Base-by-base conservation (phyloP, 1,140 invertebrate genomes). In the Eciton burchellii region DNA sequence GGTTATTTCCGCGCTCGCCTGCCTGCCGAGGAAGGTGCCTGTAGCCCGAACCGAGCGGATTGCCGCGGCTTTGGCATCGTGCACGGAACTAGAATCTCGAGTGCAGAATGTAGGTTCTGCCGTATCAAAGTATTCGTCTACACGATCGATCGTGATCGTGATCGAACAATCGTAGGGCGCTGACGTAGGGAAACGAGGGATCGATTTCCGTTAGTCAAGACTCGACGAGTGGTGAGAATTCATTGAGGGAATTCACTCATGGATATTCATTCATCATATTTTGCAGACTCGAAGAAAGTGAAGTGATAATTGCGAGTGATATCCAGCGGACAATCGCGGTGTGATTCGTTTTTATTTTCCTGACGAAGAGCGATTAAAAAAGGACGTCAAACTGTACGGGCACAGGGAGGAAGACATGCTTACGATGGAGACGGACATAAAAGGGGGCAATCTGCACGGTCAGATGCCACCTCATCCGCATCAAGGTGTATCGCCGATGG, bases 351-450 rank as follows among this genome's bases (percentile, higher is more conserved):
- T 35, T 84, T 66, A 74, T 79, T 86, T 88, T 73, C 60, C 83
- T 83, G 63, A 82, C 47, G 81, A 74, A 57, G 73, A 47, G 63
- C 52, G 19, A 82, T 85, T 57, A n/a, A 82, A 89, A 84, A 95
- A 95, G 90, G 79, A 83, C 91, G 94, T 92, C 95, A 96, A 96
- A 91, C 95, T 96, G 96, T 96, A 96, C 95, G 95, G 95, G 89
- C 95, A 95, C 92, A 94, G 95, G 94, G 95, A 96, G 93, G 96
- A 96, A 92, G 96, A 96, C 88, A 97, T 97, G 97, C 95, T 97
- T 93, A 97, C 97, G 94, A 97, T 97, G 97, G 97, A 98, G 95
- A 95, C 96, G 93, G 97, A 98, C 93, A 95, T 97, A 92, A 98
- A 98, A 93, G 97, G 97, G 94, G 96, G 96, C 94, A 97, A 95